These are phyloP conservation scores for Octodonta nipae DNA, from an alignment of 2,888 invertebrate genomes.

Conservation along the genomic window DNA sequence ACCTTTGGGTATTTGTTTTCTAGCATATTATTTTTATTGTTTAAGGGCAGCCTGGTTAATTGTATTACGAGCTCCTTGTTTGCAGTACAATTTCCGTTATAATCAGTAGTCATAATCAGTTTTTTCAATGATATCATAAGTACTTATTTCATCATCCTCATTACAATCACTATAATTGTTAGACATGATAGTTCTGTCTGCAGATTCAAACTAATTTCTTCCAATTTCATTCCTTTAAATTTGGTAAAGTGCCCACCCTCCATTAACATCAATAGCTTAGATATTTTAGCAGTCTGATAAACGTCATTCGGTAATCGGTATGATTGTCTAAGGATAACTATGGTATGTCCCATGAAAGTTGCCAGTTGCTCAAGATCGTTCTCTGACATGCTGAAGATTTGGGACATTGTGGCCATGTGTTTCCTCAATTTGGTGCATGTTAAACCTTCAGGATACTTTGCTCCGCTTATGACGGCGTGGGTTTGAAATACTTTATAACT, in stretches of 20 bases:
- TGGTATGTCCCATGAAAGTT: conserved; percentile 18
- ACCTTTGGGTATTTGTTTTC: too few relatives aligned
- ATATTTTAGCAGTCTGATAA: conserved; percentile 14
- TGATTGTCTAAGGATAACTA: conserved; percentile 11
- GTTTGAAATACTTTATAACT: conserved; percentile 18
- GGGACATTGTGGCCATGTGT: conserved; percentile 16
- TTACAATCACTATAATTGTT: too few relatives aligned
- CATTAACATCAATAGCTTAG: conserved; percentile 15
- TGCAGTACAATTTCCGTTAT: too few relatives aligned
- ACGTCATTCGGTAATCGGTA: conserved; percentile 12
- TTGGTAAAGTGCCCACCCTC: conserved; percentile 13
- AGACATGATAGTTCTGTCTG: too few relatives aligned
- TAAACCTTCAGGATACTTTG: conserved; percentile 16
- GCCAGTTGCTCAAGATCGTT: conserved; percentile 17
- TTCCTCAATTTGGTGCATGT: conserved; percentile 15
- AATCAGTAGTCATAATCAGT: too few relatives aligned
- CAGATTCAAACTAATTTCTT: conserved; percentile 14
- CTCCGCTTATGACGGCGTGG: conserved; percentile 13
- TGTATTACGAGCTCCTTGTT: too few relatives aligned
- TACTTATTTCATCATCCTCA: too few relatives aligned
- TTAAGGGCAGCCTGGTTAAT: too few relatives aligned
- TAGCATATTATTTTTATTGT: too few relatives aligned
- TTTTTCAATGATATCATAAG: too few relatives aligned
- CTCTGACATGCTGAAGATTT: conserved; percentile 15
- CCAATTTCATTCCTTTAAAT: conserved; percentile 13